Evolutionary conservation across 2,797 vertebrate genomes (phyloP), one percentile per base, ranked within the genome.

Genomic region (Pseudopleuronectes americanus): DNA sequence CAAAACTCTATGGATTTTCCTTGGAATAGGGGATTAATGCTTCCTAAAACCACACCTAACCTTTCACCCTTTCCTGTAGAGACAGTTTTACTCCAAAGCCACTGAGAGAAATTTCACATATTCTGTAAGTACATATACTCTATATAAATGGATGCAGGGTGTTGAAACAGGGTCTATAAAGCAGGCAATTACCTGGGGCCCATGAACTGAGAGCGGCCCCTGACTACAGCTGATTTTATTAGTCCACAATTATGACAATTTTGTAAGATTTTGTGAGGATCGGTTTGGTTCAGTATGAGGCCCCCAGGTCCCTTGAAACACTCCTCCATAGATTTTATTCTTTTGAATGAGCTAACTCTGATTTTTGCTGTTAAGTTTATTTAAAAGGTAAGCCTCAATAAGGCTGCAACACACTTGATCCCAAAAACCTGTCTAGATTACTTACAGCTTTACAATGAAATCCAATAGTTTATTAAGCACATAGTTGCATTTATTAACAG

Each of bases 1-100:
- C 81, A 83, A 48, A 48, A 48, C 17, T 48, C 4, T 3, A 19
- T 6, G 17, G 17, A 9, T 45, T 69, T 68, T 68, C 49, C 62
- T 69, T 49, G 45, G 45, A 26, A 57, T 77, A 62, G 48, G 48
- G 74, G 57, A 70, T 71, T 64, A 57, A 74, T 64, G 57, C 58
- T 66, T 77, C 61, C 62, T 45, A 14, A 78, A 61, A 70, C 75
- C 45, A 65, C 64, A 77, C 49, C 62, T 70, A 65, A 54, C n/a
- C 22, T 53, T 73, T 36, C 56, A 55, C 22, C 49, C 28, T 28
- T 28, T 71, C 24, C 58, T 13, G 43, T 55, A 55, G 63, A 66
- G 61, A 54, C 69, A 72, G 72, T 51, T 47, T 54, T 56, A 72
- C 53, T 75, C 47, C 51, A 86, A 68, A 49, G 71, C 48, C 53